Evolutionary conservation across 2,888 invertebrate genomes (phyloP).

Genomic region (Mythimna albipuncta): DNA sequence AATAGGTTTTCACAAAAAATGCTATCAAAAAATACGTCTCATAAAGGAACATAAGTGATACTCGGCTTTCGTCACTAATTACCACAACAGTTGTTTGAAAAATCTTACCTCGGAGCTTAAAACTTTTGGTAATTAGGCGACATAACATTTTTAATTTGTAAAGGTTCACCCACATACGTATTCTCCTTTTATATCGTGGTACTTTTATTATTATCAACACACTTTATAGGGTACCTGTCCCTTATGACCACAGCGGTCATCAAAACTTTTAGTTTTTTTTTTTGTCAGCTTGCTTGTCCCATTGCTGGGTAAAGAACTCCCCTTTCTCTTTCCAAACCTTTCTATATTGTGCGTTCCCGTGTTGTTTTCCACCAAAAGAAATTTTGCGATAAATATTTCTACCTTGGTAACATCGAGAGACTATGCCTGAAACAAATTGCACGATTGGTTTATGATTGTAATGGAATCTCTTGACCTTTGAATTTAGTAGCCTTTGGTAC

Average conservation of each 20-base stretch:
- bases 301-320: background rate
- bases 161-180: background rate
- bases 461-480: constrained; percentile 62
- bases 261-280: background rate
- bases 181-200: constrained; percentile 2
- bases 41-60: constrained; percentile 26
- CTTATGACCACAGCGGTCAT: background rate
- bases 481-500: constrained; percentile 50
- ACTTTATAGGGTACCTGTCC: background rate
- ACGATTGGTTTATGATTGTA: constrained; percentile 63
- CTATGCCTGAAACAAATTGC: constrained; percentile 60
- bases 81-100: constrained; percentile 41
- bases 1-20: constrained; percentile 6
- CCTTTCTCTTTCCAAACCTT: background rate
- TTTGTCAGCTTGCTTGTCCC: too few species aligned
- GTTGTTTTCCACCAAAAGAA: background rate
- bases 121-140: constrained; percentile 50
- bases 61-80: constrained; percentile 48
- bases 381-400: background rate
- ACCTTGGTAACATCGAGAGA: constrained; percentile 24
- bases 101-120: constrained; percentile 29
- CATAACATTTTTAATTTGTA: constrained; percentile 16
- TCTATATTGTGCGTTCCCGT: too few species aligned
- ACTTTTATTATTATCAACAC: background rate
- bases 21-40: constrained; percentile 30